A percentile compares a stretch with the other conserved stretches of the same genome.
Conservation (phyloP, 92 coral and sea anemone genomes). For the Zoanthus gigantus region DNA sequence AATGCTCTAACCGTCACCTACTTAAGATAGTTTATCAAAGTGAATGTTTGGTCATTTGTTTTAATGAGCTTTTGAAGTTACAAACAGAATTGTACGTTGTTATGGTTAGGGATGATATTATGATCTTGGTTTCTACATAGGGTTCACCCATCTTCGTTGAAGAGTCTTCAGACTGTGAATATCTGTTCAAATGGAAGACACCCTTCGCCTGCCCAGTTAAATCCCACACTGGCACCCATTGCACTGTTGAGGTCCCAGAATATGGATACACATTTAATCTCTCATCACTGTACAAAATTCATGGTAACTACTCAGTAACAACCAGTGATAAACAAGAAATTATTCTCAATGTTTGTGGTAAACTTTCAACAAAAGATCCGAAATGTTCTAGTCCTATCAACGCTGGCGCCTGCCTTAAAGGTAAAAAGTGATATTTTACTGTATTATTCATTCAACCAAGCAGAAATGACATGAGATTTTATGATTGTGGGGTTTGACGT, state of each 20-base stretch:
- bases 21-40: too few species aligned
- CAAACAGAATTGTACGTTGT: background rate
- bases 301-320: background rate
- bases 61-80: too few species aligned
- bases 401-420: slow-evolving; percentile 37
- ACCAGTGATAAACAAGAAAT: background rate
- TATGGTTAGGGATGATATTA: background rate
- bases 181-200: slow-evolving; percentile 32
- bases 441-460: too few species aligned
- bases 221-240: background rate
- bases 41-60: too few species aligned
- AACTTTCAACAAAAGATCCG: slow-evolving; percentile 7
- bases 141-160: slow-evolving; percentile 35
- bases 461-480: too few species aligned
- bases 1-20: too few species aligned
- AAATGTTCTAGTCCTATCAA: slow-evolving; percentile 3
- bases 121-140: background rate
- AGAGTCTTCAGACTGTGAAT: slow-evolving; percentile 32
- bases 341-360: slow-evolving; percentile 33
- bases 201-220: slow-evolving; percentile 32
- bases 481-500: too few species aligned
- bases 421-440: background rate
- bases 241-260: slow-evolving; percentile 27
- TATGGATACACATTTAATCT: slow-evolving; percentile 32
- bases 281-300: background rate